These are phyloP conservation scores for Tetragonula carbonaria DNA, from an alignment of 2,888 invertebrate species.

Conservation along the genomic window DNA sequence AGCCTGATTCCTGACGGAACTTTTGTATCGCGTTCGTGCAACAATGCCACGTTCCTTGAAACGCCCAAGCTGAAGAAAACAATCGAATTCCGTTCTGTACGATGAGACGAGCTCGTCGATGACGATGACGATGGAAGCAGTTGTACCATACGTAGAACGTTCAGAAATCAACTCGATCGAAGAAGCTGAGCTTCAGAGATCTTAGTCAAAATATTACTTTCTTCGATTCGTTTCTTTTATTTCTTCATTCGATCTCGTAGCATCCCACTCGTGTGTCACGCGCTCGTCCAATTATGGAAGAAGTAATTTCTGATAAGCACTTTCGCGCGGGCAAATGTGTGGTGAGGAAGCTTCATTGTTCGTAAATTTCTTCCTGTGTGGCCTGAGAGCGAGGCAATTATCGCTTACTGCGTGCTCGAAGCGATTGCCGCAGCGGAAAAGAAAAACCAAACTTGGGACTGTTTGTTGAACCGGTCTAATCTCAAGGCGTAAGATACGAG, in stretches of 20 bases:
- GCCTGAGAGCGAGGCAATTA: no score
- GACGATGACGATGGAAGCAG: not conserved
- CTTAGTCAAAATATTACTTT: not conserved
- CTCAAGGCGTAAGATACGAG: no score
- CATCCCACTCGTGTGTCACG: not conserved
- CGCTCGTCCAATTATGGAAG: no score
- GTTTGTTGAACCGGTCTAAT: no score
- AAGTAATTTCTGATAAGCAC: no score
- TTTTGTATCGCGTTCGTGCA: constrained; percentile 7
- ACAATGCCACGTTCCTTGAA: not conserved
- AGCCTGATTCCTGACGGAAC: constrained; percentile 26
- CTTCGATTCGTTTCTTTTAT: not conserved
- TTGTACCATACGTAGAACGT: not conserved
- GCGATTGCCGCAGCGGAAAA: no score
- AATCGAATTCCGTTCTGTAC: no score
- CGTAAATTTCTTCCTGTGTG: no score
- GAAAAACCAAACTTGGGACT: no score
- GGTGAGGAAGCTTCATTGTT: no score
- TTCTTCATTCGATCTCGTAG: not conserved
- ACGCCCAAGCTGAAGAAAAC: not conserved
- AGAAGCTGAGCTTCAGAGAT: not conserved
- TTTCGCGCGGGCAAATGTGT: no score
- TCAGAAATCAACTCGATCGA: not conserved
- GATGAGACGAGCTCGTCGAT: not conserved
- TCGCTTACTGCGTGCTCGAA: no score